These are phyloP conservation scores for Lepisosteus osseus DNA, from an alignment of 2,113 vertebrate genomes.

Conservation along the genomic window DNA sequence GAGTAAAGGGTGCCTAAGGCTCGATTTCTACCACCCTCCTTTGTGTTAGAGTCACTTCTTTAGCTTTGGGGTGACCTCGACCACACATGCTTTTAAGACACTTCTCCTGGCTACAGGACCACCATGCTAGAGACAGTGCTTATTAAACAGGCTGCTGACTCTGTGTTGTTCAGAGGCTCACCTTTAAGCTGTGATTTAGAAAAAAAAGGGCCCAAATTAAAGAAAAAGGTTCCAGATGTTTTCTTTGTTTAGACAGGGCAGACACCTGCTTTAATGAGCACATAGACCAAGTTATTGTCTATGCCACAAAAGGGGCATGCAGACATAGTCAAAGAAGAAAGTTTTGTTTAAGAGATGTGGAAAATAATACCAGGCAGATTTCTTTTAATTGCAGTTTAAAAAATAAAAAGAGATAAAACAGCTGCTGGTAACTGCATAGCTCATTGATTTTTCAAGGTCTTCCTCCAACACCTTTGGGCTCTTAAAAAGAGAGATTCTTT, in stretches of 20 bases:
- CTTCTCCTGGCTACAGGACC: background rate
- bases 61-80: conserved; percentile 12
- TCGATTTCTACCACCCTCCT: conserved; percentile 29
- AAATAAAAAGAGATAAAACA: background rate
- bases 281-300: background rate
- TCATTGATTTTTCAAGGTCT: too few relatives aligned
- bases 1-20: conserved; percentile 30
- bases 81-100: conserved; percentile 30
- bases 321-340: conserved; percentile 25
- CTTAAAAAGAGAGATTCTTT: too few relatives aligned
- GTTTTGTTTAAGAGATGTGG: too few relatives aligned
- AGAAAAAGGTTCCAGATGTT: conserved; percentile 38
- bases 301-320: conserved; percentile 24
- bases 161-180: conserved; percentile 41
- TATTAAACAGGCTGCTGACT: conserved; percentile 30
- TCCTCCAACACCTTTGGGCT: too few relatives aligned
- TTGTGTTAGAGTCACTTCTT: conserved; percentile 48
- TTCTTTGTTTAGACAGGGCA: conserved; percentile 12
- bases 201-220: conserved; percentile 10
- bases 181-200: conserved; percentile 35
- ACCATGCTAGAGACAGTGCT: conserved; percentile 20
- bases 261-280: conserved; percentile 37
- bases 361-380: too few relatives aligned
- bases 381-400: conserved; percentile 1
- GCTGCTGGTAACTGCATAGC: too few relatives aligned